Evolutionary conservation across 1,140 invertebrate species (phyloP).

Genomic region (Saccostrea glomerata): DNA sequence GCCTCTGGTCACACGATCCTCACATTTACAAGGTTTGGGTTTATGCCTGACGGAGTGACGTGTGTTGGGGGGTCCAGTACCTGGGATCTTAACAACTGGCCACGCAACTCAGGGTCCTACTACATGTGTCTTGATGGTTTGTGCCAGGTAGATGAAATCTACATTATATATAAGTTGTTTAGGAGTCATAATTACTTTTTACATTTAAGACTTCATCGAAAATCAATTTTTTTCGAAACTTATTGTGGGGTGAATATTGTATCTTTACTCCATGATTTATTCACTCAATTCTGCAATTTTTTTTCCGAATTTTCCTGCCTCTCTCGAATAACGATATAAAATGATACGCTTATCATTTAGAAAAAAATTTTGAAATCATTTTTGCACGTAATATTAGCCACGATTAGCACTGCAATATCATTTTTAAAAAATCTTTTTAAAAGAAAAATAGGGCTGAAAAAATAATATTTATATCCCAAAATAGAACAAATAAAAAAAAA

Average conservation of each 20-base stretch:
- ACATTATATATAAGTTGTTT: no score
- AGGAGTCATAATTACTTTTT: background rate
- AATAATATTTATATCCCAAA: no score
- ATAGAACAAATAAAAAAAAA: no score
- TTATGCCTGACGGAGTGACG: background rate
- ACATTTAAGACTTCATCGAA: background rate
- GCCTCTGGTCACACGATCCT: background rate
- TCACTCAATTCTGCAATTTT: background rate
- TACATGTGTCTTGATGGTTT: background rate
- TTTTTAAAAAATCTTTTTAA: no score
- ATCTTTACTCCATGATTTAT: no score
- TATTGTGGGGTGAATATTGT: no score
- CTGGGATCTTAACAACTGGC: slow-evolving; percentile 12
- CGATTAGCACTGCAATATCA: no score
- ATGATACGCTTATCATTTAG: no score
- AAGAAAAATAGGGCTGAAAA: no score
- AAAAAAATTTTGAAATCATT: no score
- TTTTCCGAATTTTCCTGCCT: background rate
- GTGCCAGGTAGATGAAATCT: background rate
- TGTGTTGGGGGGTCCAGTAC: background rate
- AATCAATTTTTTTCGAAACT: background rate
- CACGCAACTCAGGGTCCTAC: background rate
- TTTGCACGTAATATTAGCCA: no score
- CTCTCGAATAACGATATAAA: background rate
- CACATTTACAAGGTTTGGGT: background rate